These are phyloP conservation scores for Mormyrus lacerda DNA, from an alignment of 2,113 vertebrate genomes.

Conservation along the genomic window DNA sequence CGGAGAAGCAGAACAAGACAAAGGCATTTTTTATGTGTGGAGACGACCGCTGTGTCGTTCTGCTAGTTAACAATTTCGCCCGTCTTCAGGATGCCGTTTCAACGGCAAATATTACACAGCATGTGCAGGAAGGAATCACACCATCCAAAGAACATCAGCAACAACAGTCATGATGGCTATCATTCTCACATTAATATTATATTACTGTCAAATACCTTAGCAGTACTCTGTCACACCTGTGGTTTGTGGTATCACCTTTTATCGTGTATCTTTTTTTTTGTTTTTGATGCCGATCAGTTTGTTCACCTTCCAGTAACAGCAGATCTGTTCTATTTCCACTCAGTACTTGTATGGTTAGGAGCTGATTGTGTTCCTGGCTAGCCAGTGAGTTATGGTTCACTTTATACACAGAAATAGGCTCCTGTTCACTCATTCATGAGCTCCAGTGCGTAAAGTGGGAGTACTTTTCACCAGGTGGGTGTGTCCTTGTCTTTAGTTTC, in stretches of 20 bases:
- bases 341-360: background rate
- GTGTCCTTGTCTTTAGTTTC: background rate
- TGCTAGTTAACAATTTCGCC: background rate
- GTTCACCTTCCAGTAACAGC: background rate
- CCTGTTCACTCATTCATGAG: background rate
- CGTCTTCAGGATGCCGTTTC: no score
- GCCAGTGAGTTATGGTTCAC: background rate
- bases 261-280: background rate
- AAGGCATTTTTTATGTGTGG: background rate
- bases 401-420: background rate
- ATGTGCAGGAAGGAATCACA: background rate
- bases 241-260: background rate
- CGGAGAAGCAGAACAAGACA: constrained; percentile 4
- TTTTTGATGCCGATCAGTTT: background rate
- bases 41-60: background rate
- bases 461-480: background rate
- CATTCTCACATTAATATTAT: background rate
- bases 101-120: background rate
- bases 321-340: background rate
- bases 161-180: background rate
- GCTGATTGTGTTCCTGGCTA: background rate
- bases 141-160: background rate
- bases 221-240: background rate
- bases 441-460: background rate
- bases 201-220: background rate